Percentiles rank a stretch among this genome's conserved stretches.
Evolutionary conservation across 2,888 invertebrate genomes (phyloP).

Genomic region (Thymelicus lineola): DNA sequence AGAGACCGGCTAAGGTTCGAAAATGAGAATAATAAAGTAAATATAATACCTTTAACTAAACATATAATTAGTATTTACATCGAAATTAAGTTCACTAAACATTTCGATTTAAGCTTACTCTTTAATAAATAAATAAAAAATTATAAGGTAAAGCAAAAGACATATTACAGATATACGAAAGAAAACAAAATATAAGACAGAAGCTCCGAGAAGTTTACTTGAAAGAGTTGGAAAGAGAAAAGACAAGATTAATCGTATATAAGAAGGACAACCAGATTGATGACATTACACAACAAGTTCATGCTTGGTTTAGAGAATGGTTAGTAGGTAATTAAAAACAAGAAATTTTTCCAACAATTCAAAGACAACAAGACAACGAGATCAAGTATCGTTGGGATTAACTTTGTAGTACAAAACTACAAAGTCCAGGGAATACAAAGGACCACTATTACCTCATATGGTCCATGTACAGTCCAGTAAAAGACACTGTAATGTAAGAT

Average conservation of each 20-base stretch:
- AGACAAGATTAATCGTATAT: slow-evolving; percentile 47
- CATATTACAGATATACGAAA: slow-evolving; percentile 51
- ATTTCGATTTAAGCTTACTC: too few relatives aligned
- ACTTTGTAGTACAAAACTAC: too few relatives aligned
- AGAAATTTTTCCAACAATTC: neutral
- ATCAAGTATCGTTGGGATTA: too few relatives aligned
- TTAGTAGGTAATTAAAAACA: slow-evolving; percentile 43
- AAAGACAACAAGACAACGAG: too few relatives aligned
- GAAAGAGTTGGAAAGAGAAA: slow-evolving; percentile 50
- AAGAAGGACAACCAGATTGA: slow-evolving; percentile 54
- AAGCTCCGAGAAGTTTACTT: slow-evolving; percentile 48
- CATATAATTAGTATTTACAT: neutral
- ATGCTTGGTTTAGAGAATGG: slow-evolving; percentile 61
- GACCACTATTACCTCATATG: too few relatives aligned
- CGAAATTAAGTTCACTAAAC: too few relatives aligned
- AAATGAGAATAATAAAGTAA: slow-evolving; percentile 55
- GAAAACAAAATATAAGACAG: slow-evolving; percentile 44
- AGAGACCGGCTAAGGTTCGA: slow-evolving; percentile 36
- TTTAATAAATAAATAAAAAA: too few relatives aligned
- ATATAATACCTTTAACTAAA: neutral
- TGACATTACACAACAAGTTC: slow-evolving; percentile 58
- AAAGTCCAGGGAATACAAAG: too few relatives aligned
- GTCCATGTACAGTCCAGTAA: too few relatives aligned
- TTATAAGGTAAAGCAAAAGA: too few relatives aligned
- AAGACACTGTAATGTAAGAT: too few relatives aligned